Base-by-base conservation (phyloP, 2,888 invertebrate genomes). In the Drosophila emarginata region DNA sequence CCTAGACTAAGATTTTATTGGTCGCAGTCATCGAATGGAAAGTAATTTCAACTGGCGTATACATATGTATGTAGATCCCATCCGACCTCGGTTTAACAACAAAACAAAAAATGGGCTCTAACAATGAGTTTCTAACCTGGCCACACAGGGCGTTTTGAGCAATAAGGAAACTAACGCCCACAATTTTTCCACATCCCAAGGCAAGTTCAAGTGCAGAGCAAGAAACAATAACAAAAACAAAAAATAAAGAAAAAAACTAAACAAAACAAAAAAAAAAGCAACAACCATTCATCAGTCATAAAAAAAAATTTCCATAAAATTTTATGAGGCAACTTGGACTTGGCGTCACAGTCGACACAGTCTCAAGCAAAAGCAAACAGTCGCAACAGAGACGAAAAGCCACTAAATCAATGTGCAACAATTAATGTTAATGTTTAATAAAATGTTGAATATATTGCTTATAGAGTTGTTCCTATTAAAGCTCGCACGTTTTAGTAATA, bases 401-500 rank as follows among this genome's bases (percentile, higher is more conserved):
- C 50, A 77, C 76, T 88, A 84, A 86, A 81, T 82, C 76, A 86
- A 73, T 67, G 71, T 76, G 84, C 73, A 69, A 83, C 80, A 83
- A 74, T 80, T 71, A 83, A 78, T 83, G 72, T 65, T 67, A 79
- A 71, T 77, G 82, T 50, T 83, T 74, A 74, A 79, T 85, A 77
- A 81, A 79, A 76, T 72, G 62, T 63, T 72, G 64, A 82, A 74
- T 80, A 76, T 76, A 79, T 59, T 53, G 73, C 67, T 15, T 52
- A 66, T 65, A 28, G 26, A 32, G 51, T 71, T 87, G 78, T 78
- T 81, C 65, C 72, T 79, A 81, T 74, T 84, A 70, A 78, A 77
- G 82, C 72, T 74, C 76, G 79, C 85, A 87, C 77, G 78, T 87
- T 84, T 88, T 64, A 82, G 77, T 78, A 86, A 87, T 83, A 80